Evolutionary conservation across 2,113 vertebrate species (phyloP), one percentile per base, ranked within the genome.

Genomic region (Prionailurus bengalensis): DNA sequence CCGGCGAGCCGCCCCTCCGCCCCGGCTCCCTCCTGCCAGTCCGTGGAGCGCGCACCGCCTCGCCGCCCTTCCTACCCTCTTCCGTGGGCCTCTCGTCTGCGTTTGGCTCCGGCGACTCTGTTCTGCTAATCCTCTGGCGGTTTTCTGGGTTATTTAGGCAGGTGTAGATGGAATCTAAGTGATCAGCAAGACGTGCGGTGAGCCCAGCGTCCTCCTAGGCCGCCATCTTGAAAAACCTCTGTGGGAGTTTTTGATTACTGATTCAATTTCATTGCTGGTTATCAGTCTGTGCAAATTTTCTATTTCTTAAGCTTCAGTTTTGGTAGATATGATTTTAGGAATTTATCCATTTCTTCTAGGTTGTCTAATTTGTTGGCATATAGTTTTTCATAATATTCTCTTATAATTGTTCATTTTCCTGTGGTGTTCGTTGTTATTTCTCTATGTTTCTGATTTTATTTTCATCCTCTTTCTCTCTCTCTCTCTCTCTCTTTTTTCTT

Each of bases 401-500:
- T 8, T 19, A 70, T n/a, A 70, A 70, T 70, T 70, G 3, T 70
- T 70, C n/a, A 33, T n/a, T 70, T 70, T 70, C 19, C 33, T 70
- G 33, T 70, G 16, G 31, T 70, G 33, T n/a, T 70, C 5, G 31
- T 66, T n/a, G 16, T 70, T 70, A 70, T 70, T n/a, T n/a, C 68
- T 63, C 33, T 68, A n/a, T n/a, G 33, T 70, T 70, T 70, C 33
- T 70, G 68, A 33, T 70, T 70, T 70, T n/a, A n/a, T 70, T 70
- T 70, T 70, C 7, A 8, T 70, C 16, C 16, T 16, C 66, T 1
- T 6, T 17, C 15, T n/a, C 15, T 33, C 5, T 33, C 15, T 33
- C 5, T 33, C 1, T 33, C 6, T 68, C 3, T 71, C 2, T 16
- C 1, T 21, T 17, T 14, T 70, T 11, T 16, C 66, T 1, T 6